Evolutionary conservation across 2,113 vertebrate species (phyloP).

Genomic region (Glaucidium brasilianum): DNA sequence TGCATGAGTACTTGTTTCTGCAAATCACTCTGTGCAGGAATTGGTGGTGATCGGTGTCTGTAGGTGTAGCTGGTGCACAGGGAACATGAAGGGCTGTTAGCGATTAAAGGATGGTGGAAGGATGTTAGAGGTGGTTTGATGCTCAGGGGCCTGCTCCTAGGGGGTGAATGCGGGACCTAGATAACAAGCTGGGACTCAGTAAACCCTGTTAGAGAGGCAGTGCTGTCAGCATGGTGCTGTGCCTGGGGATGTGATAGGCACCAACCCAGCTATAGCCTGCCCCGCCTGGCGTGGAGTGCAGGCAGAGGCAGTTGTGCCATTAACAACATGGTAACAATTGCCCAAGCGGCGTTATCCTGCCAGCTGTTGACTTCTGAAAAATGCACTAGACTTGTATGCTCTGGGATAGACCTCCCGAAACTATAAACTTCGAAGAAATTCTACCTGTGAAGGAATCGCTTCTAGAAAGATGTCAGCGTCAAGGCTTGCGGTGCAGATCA

Average conservation of each 20-base stretch:
- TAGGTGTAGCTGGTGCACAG: background rate
- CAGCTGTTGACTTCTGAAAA: background rate
- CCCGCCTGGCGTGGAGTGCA: background rate
- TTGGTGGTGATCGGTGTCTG: background rate
- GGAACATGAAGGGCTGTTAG: background rate
- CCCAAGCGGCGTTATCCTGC: background rate
- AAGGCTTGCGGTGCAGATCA: background rate
- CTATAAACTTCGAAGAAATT: background rate
- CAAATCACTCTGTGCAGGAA: background rate
- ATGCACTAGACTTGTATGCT: background rate
- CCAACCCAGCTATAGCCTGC: background rate
- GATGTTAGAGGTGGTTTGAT: background rate
- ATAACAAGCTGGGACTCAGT: background rate
- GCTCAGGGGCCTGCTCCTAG: background rate
- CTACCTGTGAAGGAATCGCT: fast-evolving
- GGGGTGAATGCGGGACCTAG: background rate
- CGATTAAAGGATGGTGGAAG: background rate
- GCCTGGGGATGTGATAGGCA: fast-evolving
- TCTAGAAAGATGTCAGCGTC: background rate
- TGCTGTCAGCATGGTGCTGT: fast-evolving
- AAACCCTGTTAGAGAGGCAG: background rate
- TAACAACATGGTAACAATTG: background rate
- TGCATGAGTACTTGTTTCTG: background rate
- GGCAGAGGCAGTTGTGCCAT: fast-evolving
- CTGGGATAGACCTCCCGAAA: background rate